These are phyloP conservation scores for Echinops telfairi DNA, from an alignment of 2,113 vertebrate species.

Conservation along the genomic window DNA sequence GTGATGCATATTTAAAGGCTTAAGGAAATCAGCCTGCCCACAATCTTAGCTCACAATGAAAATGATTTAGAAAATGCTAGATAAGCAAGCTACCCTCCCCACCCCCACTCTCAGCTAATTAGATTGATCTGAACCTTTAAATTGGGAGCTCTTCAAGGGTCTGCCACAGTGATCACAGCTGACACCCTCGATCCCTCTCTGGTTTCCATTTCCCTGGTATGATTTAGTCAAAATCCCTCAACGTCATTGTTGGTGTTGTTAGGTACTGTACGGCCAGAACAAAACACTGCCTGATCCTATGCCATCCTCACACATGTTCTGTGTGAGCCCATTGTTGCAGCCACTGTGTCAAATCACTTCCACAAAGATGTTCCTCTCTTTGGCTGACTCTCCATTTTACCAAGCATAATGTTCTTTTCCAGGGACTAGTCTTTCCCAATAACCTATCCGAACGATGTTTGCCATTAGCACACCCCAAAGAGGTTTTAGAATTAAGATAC, in stretches of 20 bases:
- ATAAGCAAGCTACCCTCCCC: not conserved
- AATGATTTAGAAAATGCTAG: not conserved
- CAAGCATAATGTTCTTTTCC: too few relatives aligned
- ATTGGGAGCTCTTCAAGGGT: not conserved
- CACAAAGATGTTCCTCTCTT: too few relatives aligned
- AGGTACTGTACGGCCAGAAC: too few relatives aligned
- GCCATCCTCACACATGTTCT: too few relatives aligned
- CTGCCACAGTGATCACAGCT: not conserved
- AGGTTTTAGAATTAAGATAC: not conserved
- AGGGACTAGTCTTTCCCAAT: too few relatives aligned
- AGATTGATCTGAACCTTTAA: not conserved
- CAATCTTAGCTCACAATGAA: not conserved
- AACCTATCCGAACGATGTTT: too few relatives aligned
- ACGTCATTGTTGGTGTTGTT: not conserved
- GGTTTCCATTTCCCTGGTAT: not conserved
- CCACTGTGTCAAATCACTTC: too few relatives aligned
- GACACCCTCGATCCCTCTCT: not conserved
- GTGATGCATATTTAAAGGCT: not conserved
- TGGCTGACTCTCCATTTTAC: too few relatives aligned
- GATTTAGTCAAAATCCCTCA: constrained; percentile 50
- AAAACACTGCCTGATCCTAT: too few relatives aligned
- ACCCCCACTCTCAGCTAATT: not conserved
- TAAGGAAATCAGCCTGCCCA: not conserved
- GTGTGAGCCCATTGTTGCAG: too few relatives aligned
- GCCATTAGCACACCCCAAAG: not conserved